These are phyloP conservation scores for Forbesichthys agassizii DNA, from an alignment of 2,113 vertebrate genomes.

Conservation along the genomic window DNA sequence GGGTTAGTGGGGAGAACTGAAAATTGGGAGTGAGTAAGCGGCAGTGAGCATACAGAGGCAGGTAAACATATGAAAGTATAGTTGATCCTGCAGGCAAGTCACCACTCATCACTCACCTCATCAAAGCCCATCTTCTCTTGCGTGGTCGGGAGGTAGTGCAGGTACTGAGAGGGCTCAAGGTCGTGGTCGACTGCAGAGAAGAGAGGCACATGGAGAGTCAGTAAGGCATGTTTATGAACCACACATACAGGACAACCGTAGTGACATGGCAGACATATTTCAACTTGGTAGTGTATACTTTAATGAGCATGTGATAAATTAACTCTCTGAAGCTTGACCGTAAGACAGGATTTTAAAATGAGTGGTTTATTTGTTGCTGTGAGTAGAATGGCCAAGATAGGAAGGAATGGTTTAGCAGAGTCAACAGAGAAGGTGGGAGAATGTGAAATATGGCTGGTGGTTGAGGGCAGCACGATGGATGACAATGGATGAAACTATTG, in stretches of 20 bases:
- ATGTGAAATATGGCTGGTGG: background rate
- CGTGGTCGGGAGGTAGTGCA: constrained; percentile 72
- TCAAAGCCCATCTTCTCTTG: constrained; percentile 91
- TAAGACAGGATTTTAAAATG: constrained; percentile 12
- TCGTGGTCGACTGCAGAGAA: constrained; percentile 86
- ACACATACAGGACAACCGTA: too few species aligned
- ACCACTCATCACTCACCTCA: constrained; percentile 76
- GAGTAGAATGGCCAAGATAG: constrained; percentile 53
- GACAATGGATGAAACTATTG: too few species aligned
- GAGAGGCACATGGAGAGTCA: background rate
- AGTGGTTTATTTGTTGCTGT: constrained; percentile 31
- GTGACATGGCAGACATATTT: too few species aligned
- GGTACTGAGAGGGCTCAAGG: constrained; percentile 82
- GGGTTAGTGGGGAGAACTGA: background rate
- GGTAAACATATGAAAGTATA: background rate
- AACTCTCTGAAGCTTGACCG: too few species aligned
- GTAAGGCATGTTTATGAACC: too few species aligned
- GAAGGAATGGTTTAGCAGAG: background rate
- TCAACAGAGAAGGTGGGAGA: constrained; percentile 4
- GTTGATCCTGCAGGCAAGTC: constrained; percentile 18
- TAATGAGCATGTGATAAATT: too few species aligned
- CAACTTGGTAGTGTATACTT: too few species aligned
- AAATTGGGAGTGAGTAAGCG: background rate
- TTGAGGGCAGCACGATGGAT: too few species aligned
- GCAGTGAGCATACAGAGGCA: constrained; percentile 13